A percentile compares a stretch with the other conserved stretches of the same genome.
phyloP scores from a whole-genome alignment of 2,797 vertebrate genomes.

The Rhabdophis nuchalis region DNA sequence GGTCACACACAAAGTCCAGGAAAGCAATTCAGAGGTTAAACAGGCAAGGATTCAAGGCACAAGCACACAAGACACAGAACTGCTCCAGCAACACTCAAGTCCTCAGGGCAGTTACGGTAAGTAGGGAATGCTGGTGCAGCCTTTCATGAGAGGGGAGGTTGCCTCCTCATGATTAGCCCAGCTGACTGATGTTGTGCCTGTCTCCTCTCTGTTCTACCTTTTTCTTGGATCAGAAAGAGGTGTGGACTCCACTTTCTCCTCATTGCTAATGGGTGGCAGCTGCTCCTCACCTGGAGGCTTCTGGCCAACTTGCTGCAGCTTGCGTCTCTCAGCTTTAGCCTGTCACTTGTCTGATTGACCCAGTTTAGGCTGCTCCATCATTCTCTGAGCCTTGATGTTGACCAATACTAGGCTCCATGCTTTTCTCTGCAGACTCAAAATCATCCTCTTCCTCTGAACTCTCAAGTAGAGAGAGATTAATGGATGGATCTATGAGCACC shows the following conservation, averaged over 20 bases:
- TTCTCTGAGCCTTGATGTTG: neutral
- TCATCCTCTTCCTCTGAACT: neutral
- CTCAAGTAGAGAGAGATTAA: neutral
- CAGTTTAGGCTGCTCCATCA: neutral
- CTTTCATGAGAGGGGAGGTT: neutral
- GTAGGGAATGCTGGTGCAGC: neutral
- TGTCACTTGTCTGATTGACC: neutral
- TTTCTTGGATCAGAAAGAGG: neutral
- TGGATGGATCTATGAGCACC: neutral
- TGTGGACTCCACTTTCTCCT: neutral
- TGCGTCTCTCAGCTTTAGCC: neutral
- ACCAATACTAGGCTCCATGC: neutral
- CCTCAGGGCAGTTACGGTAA: neutral
- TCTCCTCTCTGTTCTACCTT: neutral
- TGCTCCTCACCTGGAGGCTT: neutral
- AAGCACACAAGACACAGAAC: neutral
- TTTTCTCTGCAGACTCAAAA: neutral
- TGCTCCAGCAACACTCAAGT: neutral
- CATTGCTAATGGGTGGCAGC: neutral
- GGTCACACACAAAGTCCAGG: neutral
- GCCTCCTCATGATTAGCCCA: neutral
- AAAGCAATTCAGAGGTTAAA: neutral
- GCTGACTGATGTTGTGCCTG: neutral
- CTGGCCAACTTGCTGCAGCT: neutral
- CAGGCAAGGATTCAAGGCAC: neutral